Evolutionary conservation across 1,140 invertebrate genomes (phyloP).

Genomic region (Pararge aegeria): DNA sequence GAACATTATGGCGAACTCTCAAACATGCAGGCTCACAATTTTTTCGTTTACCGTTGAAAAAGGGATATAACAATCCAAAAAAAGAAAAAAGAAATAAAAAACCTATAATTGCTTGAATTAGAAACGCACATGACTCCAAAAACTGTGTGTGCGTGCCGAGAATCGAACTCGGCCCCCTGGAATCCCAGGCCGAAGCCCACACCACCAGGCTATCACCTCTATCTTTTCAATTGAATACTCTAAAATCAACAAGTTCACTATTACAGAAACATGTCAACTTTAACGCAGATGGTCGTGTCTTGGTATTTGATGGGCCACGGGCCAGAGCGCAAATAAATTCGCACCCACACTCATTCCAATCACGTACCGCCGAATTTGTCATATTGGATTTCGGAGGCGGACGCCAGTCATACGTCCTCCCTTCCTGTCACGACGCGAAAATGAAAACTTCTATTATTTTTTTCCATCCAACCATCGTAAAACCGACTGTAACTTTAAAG

Average conservation of each 20-base stretch:
- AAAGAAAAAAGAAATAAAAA: too few relatives aligned
- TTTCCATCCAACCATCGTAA: constrained; percentile 15
- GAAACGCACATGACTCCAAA: too few relatives aligned
- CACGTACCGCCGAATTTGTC: constrained; percentile 77
- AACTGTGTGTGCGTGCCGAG: too few relatives aligned
- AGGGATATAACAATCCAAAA: too few relatives aligned
- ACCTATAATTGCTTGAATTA: too few relatives aligned
- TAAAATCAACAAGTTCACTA: constrained; percentile 3
- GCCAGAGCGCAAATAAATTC: constrained; percentile 58
- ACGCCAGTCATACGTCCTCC: constrained; percentile 65
- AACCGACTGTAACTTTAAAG: constrained; percentile 33
- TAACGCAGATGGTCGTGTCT: constrained; percentile 29
- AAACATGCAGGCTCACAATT: too few relatives aligned
- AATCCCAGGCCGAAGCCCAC: too few relatives aligned
- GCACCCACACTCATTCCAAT: constrained; percentile 64
- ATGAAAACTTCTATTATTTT: constrained; percentile 71
- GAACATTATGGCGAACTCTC: too few relatives aligned
- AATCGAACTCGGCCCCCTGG: too few relatives aligned
- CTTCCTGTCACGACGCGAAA: constrained; percentile 65
- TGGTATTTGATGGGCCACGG: constrained; percentile 33
- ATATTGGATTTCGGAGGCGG: constrained; percentile 74
- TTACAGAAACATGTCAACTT: constrained; percentile 12
- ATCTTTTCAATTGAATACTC: too few relatives aligned
- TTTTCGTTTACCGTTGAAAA: too few relatives aligned
- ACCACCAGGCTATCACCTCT: too few relatives aligned